Evolutionary conservation across 2,113 vertebrate species (phyloP), one percentile per base, ranked within the genome.

Genomic region (Poecilia latipinna): DNA sequence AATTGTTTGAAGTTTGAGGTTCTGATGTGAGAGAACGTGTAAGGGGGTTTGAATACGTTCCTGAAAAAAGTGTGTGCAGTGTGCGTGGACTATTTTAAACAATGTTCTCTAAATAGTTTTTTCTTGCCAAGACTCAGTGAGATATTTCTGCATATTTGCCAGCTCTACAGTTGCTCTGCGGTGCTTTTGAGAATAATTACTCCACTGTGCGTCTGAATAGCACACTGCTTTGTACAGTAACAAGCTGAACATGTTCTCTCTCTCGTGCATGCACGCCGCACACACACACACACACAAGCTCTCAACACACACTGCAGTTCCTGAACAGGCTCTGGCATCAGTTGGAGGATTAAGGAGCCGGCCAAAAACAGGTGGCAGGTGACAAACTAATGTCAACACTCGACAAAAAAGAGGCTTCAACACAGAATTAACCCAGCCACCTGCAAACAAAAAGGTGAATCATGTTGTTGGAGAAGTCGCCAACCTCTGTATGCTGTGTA

Each of bases 331-430:
- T 82, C 51, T 76, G 61, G 79, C 68, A 65, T 68, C 60, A 61
- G 73, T 68, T 48, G 31, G 39, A 28, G 86, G 85, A 88, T 91
- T 87, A 92, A 74, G 35, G 54, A 72, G 17, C 35, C 64, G 73
- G 87, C 69, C 90, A 85, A 87, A 24, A 91, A 80, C 83, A 87
- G 86, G 88, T 92, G 71, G 85, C 78, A 83, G 68, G 82, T 88
- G 84, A 85, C 73, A 78, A 74, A 72, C 33, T 78, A 42, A 61
- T 82, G 71, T 88, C 82, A 78, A 29, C 79, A 67, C 77, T 70
- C 72, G 24, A 42, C 74, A 61, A 74, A 78, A 78, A 73, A 32
- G n/a, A 57, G 22, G 75, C 68, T 75, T 71, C 39, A 75, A 81
- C 57, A 15, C n/a, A 29, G 82, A 73, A 78, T 88, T 80, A 83